Base-by-base conservation (phyloP, 2,888 invertebrate genomes). In the Acrobasis suavella region DNA sequence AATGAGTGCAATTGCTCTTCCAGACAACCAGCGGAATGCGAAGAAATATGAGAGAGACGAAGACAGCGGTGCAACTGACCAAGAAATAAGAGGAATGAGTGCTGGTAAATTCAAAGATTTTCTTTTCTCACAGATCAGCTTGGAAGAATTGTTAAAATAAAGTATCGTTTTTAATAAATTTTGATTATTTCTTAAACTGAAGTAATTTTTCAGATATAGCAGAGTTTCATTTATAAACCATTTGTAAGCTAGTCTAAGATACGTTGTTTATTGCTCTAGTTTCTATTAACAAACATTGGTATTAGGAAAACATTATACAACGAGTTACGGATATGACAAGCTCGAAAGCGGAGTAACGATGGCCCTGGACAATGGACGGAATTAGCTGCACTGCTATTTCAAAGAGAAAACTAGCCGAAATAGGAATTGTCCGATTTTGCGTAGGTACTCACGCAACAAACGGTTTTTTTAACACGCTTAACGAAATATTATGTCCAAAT, bases 371-470 rank as follows among this genome's bases (percentile, higher is more conserved):
- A 69, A 69, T 66, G 62, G 58, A 37, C 62, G 65, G 65, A 67
- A 67, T 63, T 55, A 42, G 63, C 58, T 56, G 52, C 64, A 64
- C 59, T 68, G 64, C 60, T 64, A 38, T 39, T 52, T 22, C 54
- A 16, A 39, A 60, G 65, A 62, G 65, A 67, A 67, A 67, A 68
- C 65, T 64, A 60, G 51, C 62, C 52, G 50, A 65, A 58, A 55
- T 42, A 54, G 52, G 51, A 46, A 50, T 55, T 39, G 39, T 12
- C 59, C 37, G 22, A 60, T 65, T 61, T 32, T 51, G 39, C 55
- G 55, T 16, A 55, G 15, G 37, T 10, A 37, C n/a, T n/a, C n/a
- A n/a, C n/a, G 32, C 9, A 54, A n/a, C 52, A 8, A 54, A 15
- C n/a, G 37, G 39, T 42, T 42, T 3, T 46, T 46, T 46, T n/a